phyloP scores from a whole-genome alignment of 2,888 invertebrate species.

The Petrolisthes manimaculis region DNA sequence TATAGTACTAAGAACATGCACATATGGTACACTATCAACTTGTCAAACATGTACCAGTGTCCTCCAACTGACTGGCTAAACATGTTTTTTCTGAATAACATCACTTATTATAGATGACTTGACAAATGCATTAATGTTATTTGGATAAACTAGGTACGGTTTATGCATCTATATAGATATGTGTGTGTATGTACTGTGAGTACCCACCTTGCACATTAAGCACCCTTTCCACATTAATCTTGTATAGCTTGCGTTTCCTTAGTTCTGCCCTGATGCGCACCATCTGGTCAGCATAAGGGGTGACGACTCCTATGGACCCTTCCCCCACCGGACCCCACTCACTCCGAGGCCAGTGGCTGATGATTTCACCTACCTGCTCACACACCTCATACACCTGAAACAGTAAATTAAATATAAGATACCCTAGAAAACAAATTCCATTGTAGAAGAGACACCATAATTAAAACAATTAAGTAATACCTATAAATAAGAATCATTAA shows the following conservation, averaged over 20 bases:
- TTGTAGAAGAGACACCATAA: too few relatives aligned
- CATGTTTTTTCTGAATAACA: neutral
- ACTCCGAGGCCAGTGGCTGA: constrained; percentile 80
- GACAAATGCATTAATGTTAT: neutral
- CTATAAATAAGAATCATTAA: too few relatives aligned
- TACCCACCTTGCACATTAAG: constrained; percentile 82
- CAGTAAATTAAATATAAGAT: too few relatives aligned
- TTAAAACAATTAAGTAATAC: too few relatives aligned
- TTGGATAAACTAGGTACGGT: neutral
- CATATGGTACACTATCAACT: too few relatives aligned
- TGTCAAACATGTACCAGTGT: too few relatives aligned
- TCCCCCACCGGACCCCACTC: constrained; percentile 81
- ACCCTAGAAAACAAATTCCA: too few relatives aligned
- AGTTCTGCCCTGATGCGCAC: constrained; percentile 81
- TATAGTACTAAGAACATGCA: too few relatives aligned
- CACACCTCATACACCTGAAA: constrained; percentile 80
- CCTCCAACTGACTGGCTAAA: too few relatives aligned
- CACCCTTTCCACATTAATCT: constrained; percentile 85
- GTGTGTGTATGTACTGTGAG: neutral
- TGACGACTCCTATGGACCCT: constrained; percentile 85
- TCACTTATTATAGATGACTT: neutral
- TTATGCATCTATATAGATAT: neutral
- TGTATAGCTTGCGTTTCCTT: constrained; percentile 79
- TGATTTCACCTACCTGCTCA: constrained; percentile 80
- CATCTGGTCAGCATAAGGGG: constrained; percentile 85